Base-by-base conservation (phyloP, 2,888 invertebrate species). In the Gastrophysa polygoni region DNA sequence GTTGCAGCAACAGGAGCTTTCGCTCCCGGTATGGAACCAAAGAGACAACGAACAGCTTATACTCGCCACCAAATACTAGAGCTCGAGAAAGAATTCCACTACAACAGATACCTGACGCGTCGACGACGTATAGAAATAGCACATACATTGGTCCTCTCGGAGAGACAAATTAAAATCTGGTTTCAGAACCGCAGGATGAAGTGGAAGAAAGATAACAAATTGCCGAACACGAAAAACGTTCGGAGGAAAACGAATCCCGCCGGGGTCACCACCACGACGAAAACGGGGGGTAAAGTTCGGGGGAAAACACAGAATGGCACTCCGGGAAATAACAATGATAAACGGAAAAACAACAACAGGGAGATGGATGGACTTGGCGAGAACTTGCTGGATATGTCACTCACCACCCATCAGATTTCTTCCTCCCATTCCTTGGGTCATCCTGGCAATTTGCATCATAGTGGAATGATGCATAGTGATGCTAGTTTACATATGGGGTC, bases 1-100 rank as follows among this genome's bases (percentile, higher is more conserved):
- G 82, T 87, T 86, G 66, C 88, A 95, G 95, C 93, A 50, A 93
- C 92, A 80, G 94, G 94, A 67, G 88, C 89, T 52, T 95, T 88
- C 81, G 92, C 93, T 81, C 94, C 95, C 7, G 95, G 95, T 64
- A 94, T 94, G 91, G 96, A 97, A 81, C 95, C 96, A 56, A 97
- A 97, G 82, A 87, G 98, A 68, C 96, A 97, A 81, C 88, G 98
- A 74, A 98, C 97, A 72, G 97, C 97, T 67, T 98, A 98, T 87
- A 98, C 97, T 65, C 89, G 97, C 82, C 96, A 96, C 86, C 98
- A 98, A 87, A 96, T 97, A 80, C 86, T 98, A 81, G 97, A 98
- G 83, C 86, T 98, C 78, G 97, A 97, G 82, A 97, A 97, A 82
- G 97, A 97, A 85, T 98, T 98, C 83, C 96, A 97, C 82, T 97